phyloP scores from a whole-genome alignment of 2,113 vertebrate genomes.

The Thamnophis sirtalis region DNA sequence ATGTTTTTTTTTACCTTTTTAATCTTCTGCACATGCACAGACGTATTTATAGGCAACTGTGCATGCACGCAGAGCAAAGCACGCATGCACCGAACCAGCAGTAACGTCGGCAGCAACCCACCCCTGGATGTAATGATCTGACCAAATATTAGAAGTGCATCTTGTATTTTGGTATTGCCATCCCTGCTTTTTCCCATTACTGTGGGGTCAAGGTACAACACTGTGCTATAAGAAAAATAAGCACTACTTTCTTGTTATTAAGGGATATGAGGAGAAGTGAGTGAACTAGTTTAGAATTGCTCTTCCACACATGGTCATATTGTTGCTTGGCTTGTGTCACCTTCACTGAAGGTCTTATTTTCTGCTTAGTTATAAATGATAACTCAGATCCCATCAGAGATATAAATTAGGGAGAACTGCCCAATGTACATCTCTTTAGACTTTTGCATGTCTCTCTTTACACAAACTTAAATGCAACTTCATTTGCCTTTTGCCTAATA shows the following conservation, averaged over 20 bases:
- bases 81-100: too few species aligned
- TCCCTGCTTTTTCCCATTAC: not conserved
- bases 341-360: not conserved
- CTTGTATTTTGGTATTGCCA: not conserved
- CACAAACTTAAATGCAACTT: not conserved
- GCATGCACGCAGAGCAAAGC: too few species aligned
- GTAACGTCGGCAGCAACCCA: too few species aligned
- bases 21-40: too few species aligned
- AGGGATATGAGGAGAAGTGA: not conserved
- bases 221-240: not conserved
- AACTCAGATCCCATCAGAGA: not conserved
- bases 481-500: not conserved
- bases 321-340: not conserved
- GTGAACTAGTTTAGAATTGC: not conserved
- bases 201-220: not conserved
- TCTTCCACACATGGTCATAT: not conserved
- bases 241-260: not conserved
- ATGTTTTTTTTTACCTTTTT: too few species aligned
- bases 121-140: not conserved
- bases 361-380: not conserved
- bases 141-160: not conserved
- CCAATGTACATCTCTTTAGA: not conserved
- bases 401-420: not conserved
- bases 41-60: too few species aligned
- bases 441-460: not conserved